These are phyloP conservation scores for Drosophila leonis DNA, from an alignment of 2,888 invertebrate genomes.

Conservation along the genomic window DNA sequence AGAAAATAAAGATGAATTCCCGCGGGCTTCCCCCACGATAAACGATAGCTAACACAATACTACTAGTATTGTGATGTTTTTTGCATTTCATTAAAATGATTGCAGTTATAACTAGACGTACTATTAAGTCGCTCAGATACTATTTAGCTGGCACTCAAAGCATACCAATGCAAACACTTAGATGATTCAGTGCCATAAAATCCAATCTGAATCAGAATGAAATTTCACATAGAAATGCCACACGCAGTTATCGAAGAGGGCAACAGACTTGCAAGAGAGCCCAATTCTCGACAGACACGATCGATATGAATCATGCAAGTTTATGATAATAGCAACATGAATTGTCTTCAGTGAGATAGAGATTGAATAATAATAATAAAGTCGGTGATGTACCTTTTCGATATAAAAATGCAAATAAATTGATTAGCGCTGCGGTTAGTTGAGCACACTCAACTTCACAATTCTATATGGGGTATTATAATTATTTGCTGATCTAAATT, in stretches of 20 bases:
- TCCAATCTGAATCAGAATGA: constrained; percentile 12
- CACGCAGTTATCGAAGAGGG: background rate
- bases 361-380: background rate
- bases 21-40: constrained; percentile 1
- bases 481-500: background rate
- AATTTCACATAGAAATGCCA: constrained; percentile 9
- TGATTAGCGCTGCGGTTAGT: constrained; percentile 7
- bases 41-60: constrained; percentile 10
- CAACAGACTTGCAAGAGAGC: background rate
- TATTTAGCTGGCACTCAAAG: constrained; percentile 29
- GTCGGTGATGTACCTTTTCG: constrained; percentile 2
- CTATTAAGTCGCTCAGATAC: background rate
- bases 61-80: background rate
- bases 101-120: constrained; percentile 1
- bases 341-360: background rate
- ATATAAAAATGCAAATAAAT: constrained; percentile 13
- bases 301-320: constrained; percentile 27
- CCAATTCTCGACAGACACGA: background rate
- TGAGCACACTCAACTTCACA: background rate
- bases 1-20: constrained; percentile 15
- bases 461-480: background rate
- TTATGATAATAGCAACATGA: background rate
- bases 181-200: constrained; percentile 39
- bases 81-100: constrained; percentile 15
- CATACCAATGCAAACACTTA: constrained; percentile 32